phyloP scores from a whole-genome alignment of 2,888 invertebrate genomes.

The Epinotia ramella region DNA sequence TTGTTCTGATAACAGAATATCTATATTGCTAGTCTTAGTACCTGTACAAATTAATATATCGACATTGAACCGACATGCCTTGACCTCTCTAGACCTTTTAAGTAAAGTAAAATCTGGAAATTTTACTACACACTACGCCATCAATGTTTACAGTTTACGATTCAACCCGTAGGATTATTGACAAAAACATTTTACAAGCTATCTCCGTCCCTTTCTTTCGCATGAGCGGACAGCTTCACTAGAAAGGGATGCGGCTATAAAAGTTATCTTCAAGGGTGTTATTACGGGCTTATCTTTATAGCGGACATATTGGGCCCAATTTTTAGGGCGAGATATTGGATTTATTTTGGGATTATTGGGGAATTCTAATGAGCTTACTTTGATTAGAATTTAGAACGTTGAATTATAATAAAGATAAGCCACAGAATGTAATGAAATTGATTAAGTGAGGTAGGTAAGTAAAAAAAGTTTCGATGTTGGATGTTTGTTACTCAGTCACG shows the following conservation, averaged over 20 bases:
- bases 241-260: conserved; percentile 24
- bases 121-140: conserved; percentile 19
- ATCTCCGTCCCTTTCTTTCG: conserved; percentile 16
- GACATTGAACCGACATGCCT: background rate
- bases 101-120: background rate
- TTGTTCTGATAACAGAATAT: too few relatives aligned
- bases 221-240: background rate
- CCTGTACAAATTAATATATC: too few relatives aligned
- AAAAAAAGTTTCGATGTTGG: background rate
- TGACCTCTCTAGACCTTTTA: conserved; percentile 6
- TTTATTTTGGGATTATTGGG: conserved; percentile 26
- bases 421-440: background rate
- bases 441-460: background rate
- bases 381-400: background rate
- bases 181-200: conserved; percentile 38
- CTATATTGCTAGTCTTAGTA: too few relatives aligned
- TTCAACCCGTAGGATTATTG: conserved; percentile 34
- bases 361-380: background rate
- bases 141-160: conserved; percentile 33
- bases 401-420: background rate
- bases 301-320: conserved; percentile 30
- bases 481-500: too few relatives aligned
- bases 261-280: conserved; percentile 38
- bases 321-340: conserved; percentile 29
- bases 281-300: conserved; percentile 41